Conservation (phyloP, 2,113 vertebrate species). For the Phasianus colchicus region DNA sequence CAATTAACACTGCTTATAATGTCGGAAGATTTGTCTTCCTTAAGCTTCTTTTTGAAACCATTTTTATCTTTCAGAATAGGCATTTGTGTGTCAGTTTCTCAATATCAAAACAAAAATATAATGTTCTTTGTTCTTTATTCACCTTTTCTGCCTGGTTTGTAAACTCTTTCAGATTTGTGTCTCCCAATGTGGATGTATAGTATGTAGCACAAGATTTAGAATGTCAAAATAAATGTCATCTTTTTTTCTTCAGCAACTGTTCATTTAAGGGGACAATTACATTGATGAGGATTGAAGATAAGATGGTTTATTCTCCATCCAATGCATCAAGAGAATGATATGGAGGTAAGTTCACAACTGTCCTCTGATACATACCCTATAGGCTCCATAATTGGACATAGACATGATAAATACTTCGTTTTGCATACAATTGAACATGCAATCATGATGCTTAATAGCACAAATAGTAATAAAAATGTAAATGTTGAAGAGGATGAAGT, state of each 20-base stretch:
- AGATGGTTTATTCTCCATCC: neutral
- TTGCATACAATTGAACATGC: neutral
- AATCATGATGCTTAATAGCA: neutral
- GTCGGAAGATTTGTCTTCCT: neutral
- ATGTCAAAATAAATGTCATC: neutral
- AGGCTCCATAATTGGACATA: neutral
- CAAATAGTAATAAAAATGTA: neutral
- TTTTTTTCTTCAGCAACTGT: neutral
- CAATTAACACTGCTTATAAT: neutral
- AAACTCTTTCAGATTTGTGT: neutral
- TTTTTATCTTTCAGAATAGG: neutral
- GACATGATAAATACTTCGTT: neutral
- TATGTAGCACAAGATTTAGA: neutral
- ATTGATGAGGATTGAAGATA: neutral
- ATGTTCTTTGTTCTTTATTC: neutral
- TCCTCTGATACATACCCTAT: neutral
- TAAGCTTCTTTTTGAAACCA: neutral
- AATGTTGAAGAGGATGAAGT: neutral
- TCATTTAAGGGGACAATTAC: neutral
- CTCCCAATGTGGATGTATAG: neutral
- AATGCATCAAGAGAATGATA: neutral
- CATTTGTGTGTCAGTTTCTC: neutral
- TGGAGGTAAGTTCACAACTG: neutral
- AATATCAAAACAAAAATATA: neutral
- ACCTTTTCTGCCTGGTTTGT: neutral